Conservation (phyloP, 2,113 vertebrate genomes). For the Sylvia atricapilla region DNA sequence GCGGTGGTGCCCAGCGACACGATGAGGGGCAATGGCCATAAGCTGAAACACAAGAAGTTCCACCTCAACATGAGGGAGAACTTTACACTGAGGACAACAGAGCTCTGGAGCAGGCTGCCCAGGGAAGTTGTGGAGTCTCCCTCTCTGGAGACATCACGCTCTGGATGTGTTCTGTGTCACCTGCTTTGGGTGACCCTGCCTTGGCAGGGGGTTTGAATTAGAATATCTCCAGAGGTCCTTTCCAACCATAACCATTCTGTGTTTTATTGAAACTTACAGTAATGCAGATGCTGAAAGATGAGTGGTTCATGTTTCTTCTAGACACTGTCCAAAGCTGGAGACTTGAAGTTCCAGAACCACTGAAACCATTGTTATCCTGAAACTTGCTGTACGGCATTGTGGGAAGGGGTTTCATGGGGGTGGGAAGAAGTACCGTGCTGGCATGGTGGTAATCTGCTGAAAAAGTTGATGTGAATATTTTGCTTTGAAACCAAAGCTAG, state of each 20-base stretch:
- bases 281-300: not conserved
- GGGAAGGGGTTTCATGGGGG: rapidly evolving
- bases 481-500: not conserved
- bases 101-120: not conserved
- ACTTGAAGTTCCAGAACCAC: not conserved
- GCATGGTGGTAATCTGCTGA: not conserved
- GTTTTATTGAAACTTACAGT: not conserved
- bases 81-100: not conserved
- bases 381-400: rapidly evolving
- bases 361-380: not conserved
- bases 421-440: not conserved
- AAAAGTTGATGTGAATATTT: not conserved
- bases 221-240: not conserved
- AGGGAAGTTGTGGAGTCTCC: no score
- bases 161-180: not conserved
- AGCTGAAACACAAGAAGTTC: not conserved
- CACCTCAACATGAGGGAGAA: not conserved
- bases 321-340: not conserved
- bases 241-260: not conserved
- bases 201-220: not conserved
- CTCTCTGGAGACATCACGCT: not conserved
- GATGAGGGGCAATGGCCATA: not conserved
- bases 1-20: no score
- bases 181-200: not conserved
- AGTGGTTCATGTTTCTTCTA: not conserved